A percentile compares a stretch with the other conserved stretches of the same genome.
These are phyloP conservation scores for Drosophila pruinosa DNA, from an alignment of 1,140 invertebrate species.

Conservation along the genomic window DNA sequence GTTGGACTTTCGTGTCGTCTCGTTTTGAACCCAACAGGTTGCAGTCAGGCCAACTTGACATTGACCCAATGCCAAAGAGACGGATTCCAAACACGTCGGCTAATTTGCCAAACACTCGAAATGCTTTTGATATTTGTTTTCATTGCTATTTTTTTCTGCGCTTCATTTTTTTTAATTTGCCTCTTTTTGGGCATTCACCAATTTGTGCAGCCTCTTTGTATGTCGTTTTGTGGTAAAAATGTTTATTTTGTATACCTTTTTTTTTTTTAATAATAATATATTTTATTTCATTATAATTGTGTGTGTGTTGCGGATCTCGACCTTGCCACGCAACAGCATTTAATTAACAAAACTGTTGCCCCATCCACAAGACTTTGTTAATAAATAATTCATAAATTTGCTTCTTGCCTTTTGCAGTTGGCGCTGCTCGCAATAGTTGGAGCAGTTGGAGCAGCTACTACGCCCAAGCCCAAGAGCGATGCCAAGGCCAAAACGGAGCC, in stretches of 20 bases:
- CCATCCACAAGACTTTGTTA: slow-evolving; percentile 17
- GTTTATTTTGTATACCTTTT: slow-evolving; percentile 18
- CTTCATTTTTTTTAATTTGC: slow-evolving; percentile 67
- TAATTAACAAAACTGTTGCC: slow-evolving; percentile 44
- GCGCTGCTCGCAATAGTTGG: slow-evolving; percentile 62
- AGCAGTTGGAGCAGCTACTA: slow-evolving; percentile 37
- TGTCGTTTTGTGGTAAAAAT: slow-evolving; percentile 56
- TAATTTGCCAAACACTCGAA: slow-evolving; percentile 50
- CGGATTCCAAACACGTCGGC: slow-evolving; percentile 55
- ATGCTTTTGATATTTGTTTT: slow-evolving; percentile 23
- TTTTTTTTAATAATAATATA: not conserved
- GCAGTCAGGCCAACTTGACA: slow-evolving; percentile 68
- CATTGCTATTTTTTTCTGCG: not conserved
- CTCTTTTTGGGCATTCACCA: slow-evolving; percentile 73
- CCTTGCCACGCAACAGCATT: slow-evolving; percentile 44
- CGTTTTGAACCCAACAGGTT: slow-evolving; percentile 44
- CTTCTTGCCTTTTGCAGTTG: slow-evolving; percentile 47
- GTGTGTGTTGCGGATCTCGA: slow-evolving; percentile 42
- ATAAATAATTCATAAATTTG: slow-evolving; percentile 40
- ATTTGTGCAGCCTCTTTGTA: slow-evolving; percentile 45
- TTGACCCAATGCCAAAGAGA: slow-evolving; percentile 71
- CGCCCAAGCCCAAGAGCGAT: slow-evolving; percentile 51
- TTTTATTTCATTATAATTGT: slow-evolving; percentile 18
- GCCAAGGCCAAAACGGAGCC: slow-evolving; percentile 39
- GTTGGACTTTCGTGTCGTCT: not conserved